Evolutionary conservation across 2,888 invertebrate species (phyloP).

Genomic region (Chirona hameri): DNA sequence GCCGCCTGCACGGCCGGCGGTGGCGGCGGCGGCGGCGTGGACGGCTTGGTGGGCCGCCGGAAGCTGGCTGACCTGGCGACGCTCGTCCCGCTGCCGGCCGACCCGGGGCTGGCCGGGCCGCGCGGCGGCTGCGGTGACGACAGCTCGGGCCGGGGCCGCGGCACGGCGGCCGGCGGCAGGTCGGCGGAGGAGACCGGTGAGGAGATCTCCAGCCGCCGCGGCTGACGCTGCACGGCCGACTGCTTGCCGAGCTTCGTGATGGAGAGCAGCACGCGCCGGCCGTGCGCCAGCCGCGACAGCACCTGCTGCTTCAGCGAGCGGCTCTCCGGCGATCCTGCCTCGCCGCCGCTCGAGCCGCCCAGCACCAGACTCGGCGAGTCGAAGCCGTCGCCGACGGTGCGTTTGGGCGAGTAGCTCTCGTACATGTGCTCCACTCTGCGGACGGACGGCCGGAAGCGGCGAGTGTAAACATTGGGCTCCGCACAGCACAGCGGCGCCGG

Average conservation of each 20-base stretch:
- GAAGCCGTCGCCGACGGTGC: conserved; percentile 9
- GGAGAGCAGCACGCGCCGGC: conserved; percentile 27
- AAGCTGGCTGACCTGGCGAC: not conserved
- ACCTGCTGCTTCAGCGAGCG: conserved; percentile 8
- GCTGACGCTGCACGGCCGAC: not conserved
- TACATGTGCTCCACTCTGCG: conserved; percentile 22
- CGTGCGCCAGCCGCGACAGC: conserved; percentile 13
- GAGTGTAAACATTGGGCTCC: not conserved
- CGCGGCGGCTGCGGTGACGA: not conserved
- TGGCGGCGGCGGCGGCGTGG: conserved; percentile 22
- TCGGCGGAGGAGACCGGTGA: not conserved
- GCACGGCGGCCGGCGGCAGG: not conserved
- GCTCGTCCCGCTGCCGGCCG: not conserved
- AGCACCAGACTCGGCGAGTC: conserved; percentile 1
- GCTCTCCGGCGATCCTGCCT: not conserved
- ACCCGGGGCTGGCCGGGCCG: not conserved
- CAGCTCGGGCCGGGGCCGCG: not conserved
- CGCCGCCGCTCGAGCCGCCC: conserved; percentile 5
- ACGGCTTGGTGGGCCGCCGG: not conserved
- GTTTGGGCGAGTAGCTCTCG: conserved; percentile 10
- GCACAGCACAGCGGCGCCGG: not conserved
- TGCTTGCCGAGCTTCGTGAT: not conserved
- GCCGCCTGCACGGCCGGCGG: conserved; percentile 24
- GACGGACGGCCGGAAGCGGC: not conserved
- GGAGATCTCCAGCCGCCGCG: not conserved